Conservation (phyloP, 2,888 invertebrate species). For the Zygogramma bicolorata region DNA sequence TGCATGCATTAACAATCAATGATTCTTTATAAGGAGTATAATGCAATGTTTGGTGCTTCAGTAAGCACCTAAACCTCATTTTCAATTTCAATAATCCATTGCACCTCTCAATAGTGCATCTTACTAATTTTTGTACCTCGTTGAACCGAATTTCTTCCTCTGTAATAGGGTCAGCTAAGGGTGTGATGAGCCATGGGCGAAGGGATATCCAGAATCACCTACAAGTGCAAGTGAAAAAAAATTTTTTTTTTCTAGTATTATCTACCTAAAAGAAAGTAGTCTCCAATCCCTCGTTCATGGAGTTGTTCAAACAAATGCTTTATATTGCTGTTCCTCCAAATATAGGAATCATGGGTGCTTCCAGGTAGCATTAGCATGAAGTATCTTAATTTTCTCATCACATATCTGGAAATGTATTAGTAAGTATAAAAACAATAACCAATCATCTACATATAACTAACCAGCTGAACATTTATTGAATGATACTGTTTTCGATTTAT, state of each 20-base stretch:
- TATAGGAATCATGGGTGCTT: constrained; percentile 24
- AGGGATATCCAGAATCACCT: constrained; percentile 21
- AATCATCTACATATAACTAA: constrained; percentile 14
- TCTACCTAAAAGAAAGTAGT: constrained; percentile 2
- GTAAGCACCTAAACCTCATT: too few relatives aligned
- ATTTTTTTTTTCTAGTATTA: neutral
- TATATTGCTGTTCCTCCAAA: constrained; percentile 19
- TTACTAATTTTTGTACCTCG: constrained; percentile 17
- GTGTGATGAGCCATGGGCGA: constrained; percentile 22
- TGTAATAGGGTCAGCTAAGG: constrained; percentile 6
- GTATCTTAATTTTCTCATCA: too few relatives aligned
- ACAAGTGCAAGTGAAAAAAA: neutral
- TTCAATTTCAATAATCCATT: too few relatives aligned
- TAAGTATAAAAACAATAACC: constrained; percentile 9
- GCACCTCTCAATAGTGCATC: too few relatives aligned
- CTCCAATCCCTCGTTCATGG: constrained; percentile 8
- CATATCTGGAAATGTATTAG: constrained; percentile 17
- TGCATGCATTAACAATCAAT: too few relatives aligned
- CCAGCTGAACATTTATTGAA: too few relatives aligned
- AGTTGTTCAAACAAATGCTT: neutral
- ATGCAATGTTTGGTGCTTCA: too few relatives aligned
- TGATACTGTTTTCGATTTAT: too few relatives aligned
- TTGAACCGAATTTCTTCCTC: constrained; percentile 27
- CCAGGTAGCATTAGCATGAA: too few relatives aligned
- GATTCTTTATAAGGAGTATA: too few relatives aligned